These are phyloP conservation scores for Rallus crepitans DNA, from an alignment of 2,797 vertebrate species.

Conservation along the genomic window DNA sequence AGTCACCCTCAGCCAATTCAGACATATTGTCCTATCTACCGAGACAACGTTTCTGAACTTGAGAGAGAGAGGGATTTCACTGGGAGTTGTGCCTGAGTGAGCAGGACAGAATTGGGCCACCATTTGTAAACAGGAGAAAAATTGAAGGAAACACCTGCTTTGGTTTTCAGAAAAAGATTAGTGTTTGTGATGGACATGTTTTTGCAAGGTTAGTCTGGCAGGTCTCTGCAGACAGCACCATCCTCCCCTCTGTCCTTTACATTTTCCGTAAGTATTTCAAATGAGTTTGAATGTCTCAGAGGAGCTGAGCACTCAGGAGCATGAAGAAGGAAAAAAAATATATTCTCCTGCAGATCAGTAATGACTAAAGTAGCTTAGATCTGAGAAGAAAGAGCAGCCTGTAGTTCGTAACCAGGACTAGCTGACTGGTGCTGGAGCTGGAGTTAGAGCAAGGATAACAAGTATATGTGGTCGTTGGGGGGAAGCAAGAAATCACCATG, in stretches of 20 bases:
- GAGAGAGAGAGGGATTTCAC: not conserved
- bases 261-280: not conserved
- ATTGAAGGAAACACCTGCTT: conserved; percentile 10
- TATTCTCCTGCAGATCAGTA: conserved; percentile 14
- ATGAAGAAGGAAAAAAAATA: not conserved
- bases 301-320: conserved; percentile 37
- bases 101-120: conserved; percentile 53
- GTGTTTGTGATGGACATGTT: conserved; percentile 3
- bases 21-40: not conserved
- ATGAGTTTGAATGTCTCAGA: conserved; percentile 46
- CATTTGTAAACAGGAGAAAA: not conserved
- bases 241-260: conserved; percentile 44
- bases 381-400: conserved; percentile 21
- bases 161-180: not conserved
- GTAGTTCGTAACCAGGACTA: not conserved
- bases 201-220: conserved; percentile 32
- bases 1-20: not conserved
- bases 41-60: not conserved
- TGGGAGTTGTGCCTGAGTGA: conserved; percentile 8
- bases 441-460: not conserved
- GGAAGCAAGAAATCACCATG: not conserved
- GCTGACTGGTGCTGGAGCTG: conserved; percentile 1
- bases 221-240: conserved; percentile 31
- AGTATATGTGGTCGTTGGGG: not conserved
- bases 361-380: conserved; percentile 44